These are phyloP conservation scores for Macrosteles quadrilineatus DNA, from an alignment of 1,140 invertebrate genomes.

Conservation along the genomic window DNA sequence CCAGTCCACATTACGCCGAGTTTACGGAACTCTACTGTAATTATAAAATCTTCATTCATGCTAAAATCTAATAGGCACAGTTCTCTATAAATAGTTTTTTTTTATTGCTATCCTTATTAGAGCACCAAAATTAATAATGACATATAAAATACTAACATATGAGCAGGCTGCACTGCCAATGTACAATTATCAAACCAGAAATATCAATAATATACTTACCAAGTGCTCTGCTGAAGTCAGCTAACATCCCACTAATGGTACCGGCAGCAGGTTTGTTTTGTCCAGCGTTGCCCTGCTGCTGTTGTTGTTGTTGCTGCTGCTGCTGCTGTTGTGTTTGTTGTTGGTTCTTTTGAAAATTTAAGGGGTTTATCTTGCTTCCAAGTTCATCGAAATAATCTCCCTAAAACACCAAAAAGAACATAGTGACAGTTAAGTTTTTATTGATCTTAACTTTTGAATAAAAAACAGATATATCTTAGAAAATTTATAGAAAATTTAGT, in stretches of 20 bases:
- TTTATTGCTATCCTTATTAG: too few species aligned
- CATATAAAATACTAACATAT: too few species aligned
- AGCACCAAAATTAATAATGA: too few species aligned
- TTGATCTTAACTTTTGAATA: background rate
- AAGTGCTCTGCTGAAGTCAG: slow-evolving; percentile 56
- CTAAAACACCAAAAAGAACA: slow-evolving; percentile 27
- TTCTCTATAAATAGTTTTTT: too few species aligned
- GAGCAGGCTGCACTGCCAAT: too few species aligned
- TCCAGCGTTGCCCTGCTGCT: slow-evolving; percentile 29
- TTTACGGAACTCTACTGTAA: too few species aligned
- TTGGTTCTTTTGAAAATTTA: slow-evolving; percentile 32
- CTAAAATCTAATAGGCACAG: too few species aligned
- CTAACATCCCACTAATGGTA: slow-evolving; percentile 55
- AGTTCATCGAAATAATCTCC: slow-evolving; percentile 18
- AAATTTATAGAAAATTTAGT: background rate
- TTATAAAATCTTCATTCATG: too few species aligned
- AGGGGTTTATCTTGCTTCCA: slow-evolving; percentile 23
- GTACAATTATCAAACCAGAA: too few species aligned
- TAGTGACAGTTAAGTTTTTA: background rate
- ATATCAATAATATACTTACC: too few species aligned
- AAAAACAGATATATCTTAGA: background rate
- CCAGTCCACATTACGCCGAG: too few species aligned
- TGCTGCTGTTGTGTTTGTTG: slow-evolving; percentile 35
- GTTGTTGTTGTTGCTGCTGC: slow-evolving; percentile 30
- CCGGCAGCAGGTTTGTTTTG: slow-evolving; percentile 42